phyloP scores from a whole-genome alignment of 35 echinoderm and acorn worm species.

The Lytechinus pictus region DNA sequence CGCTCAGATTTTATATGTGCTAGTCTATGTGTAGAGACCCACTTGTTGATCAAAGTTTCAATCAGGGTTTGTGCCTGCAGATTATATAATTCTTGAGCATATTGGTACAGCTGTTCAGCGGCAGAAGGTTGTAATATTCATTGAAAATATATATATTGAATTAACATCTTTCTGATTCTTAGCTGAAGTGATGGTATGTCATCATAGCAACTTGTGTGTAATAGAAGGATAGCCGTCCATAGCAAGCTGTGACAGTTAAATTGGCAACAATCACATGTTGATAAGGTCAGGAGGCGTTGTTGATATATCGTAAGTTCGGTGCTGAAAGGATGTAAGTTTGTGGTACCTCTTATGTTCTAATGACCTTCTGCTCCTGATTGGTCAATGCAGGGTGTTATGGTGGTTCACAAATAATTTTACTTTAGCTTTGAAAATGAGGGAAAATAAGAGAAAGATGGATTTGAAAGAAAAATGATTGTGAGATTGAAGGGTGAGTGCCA shows the following conservation, averaged over 20 bases:
- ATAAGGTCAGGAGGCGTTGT: slow-evolving; percentile 32
- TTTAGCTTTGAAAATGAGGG: neutral
- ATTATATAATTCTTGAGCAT: too few relatives aligned
- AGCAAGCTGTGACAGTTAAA: slow-evolving; percentile 9
- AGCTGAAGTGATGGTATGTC: neutral
- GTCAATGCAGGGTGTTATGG: neutral
- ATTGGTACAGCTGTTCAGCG: neutral
- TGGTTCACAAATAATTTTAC: neutral
- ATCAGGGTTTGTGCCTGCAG: too few relatives aligned
- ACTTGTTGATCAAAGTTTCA: too few relatives aligned
- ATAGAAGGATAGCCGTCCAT: neutral
- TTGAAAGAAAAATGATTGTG: neutral
- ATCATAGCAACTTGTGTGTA: neutral
- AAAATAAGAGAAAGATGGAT: neutral
- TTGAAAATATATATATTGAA: neutral
- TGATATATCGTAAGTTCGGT: neutral
- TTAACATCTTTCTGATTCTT: neutral
- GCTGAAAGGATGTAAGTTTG: too few relatives aligned
- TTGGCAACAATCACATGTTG: neutral
- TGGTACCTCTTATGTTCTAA: too few relatives aligned
- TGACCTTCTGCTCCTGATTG: too few relatives aligned
- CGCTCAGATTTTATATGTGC: too few relatives aligned
- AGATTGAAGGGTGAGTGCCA: neutral
- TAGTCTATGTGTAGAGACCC: too few relatives aligned
- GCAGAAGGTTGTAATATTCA: neutral